These are phyloP conservation scores for Philopotamus ludificatus DNA, from an alignment of 1,140 invertebrate species.

Conservation along the genomic window DNA sequence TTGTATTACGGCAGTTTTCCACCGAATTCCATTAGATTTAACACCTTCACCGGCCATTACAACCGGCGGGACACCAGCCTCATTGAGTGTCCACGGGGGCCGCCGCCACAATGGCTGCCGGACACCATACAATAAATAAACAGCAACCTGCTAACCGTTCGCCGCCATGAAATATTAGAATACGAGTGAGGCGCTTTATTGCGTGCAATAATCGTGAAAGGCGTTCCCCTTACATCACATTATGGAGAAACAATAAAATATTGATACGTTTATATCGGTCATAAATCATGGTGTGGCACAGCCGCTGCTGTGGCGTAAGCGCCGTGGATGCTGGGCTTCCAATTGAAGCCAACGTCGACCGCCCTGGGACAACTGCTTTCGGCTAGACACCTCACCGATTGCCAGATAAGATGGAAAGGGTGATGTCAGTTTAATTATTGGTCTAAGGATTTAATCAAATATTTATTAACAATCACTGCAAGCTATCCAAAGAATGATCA, in stretches of 20 bases:
- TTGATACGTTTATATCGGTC: constrained; percentile 18
- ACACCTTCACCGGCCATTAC: too few relatives aligned
- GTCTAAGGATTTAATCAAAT: neutral
- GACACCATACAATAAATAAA: constrained; percentile 17
- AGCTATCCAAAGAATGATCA: neutral
- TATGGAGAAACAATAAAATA: constrained; percentile 30
- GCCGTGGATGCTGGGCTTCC: neutral
- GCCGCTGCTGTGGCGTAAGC: neutral
- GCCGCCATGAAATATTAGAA: constrained; percentile 24
- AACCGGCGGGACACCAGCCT: too few relatives aligned
- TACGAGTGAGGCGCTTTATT: constrained; percentile 27
- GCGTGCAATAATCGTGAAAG: constrained; percentile 32
- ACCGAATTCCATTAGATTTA: too few relatives aligned
- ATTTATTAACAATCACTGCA: neutral
- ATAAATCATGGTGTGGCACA: constrained; percentile 6
- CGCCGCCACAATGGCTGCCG: neutral
- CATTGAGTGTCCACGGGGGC: constrained; percentile 9
- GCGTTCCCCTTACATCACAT: constrained; percentile 31
- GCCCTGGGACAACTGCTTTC: neutral
- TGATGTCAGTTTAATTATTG: neutral
- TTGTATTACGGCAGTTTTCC: too few relatives aligned
- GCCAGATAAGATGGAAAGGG: too few relatives aligned
- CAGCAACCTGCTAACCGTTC: constrained; percentile 16
- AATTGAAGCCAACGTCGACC: neutral
- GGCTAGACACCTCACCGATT: too few relatives aligned